A percentile compares a stretch with the other conserved stretches of the same genome.
These are phyloP conservation scores for Corticium candelabrum DNA, from an alignment of 37 sponge, comb jelly and placozoan genomes.

Conservation along the genomic window DNA sequence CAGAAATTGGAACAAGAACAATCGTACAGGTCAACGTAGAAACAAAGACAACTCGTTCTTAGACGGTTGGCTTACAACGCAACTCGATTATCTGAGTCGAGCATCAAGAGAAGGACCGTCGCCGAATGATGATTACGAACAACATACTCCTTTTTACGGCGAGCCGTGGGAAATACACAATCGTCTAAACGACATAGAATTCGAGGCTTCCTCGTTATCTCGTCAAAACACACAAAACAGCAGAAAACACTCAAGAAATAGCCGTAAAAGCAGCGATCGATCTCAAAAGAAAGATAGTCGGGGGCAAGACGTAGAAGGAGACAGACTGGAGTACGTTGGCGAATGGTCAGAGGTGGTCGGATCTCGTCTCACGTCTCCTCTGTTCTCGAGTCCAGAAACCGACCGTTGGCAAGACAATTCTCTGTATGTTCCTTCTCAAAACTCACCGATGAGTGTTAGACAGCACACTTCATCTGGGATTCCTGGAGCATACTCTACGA, in stretches of 20 bases:
- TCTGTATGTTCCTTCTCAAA: not conserved
- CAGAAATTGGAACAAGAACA: too few species aligned
- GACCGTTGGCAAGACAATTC: not conserved
- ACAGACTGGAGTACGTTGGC: not conserved
- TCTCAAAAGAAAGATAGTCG: not conserved
- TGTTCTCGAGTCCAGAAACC: not conserved
- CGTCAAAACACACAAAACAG: not conserved
- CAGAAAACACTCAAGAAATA: too few species aligned
- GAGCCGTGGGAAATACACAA: not conserved
- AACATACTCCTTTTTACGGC: not conserved
- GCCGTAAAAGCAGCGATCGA: not conserved
- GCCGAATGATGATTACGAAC: not conserved
- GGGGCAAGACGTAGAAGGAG: not conserved
- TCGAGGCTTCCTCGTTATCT: not conserved
- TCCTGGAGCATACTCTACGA: too few species aligned
- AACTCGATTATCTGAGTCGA: not conserved
- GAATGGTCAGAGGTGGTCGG: not conserved
- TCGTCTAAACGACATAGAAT: not conserved
- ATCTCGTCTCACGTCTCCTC: not conserved
- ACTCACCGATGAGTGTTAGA: not conserved
- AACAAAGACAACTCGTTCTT: not conserved
- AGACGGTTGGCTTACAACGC: not conserved
- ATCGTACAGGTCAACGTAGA: not conserved
- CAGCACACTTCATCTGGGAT: too few species aligned
- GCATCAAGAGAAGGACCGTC: not conserved